A percentile compares a stretch with the other conserved stretches of the same genome.
Evolutionary conservation across 2,113 vertebrate genomes (phyloP).

Genomic region (Mus pahari): DNA sequence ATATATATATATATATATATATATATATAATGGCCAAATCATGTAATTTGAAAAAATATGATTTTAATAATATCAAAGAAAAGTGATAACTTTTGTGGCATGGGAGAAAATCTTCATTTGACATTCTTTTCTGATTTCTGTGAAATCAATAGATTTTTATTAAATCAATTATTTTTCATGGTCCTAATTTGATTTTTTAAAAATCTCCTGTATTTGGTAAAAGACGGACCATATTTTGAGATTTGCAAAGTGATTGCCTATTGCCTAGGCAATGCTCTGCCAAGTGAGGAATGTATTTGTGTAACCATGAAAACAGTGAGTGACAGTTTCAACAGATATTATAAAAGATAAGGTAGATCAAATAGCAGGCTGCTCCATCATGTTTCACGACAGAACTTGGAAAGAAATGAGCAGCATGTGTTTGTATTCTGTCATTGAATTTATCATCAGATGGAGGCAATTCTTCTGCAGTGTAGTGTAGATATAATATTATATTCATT

Average conservation of each 20-base stretch:
- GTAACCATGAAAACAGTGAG: background rate
- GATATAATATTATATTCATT: background rate
- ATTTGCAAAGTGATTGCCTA: background rate
- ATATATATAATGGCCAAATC: too few relatives aligned
- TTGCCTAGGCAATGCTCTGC: background rate
- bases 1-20: too few relatives aligned
- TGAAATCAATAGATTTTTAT: background rate
- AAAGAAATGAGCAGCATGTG: background rate
- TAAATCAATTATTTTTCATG: background rate
- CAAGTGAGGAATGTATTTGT: background rate
- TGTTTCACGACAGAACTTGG: background rate
- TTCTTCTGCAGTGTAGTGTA: conserved; percentile 29
- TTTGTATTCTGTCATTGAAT: background rate
- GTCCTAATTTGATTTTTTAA: conserved; percentile 19
- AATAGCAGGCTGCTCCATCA: background rate
- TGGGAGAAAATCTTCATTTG: background rate
- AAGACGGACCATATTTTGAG: background rate
- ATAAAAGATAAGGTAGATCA: conserved; percentile 24
- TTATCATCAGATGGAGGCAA: background rate
- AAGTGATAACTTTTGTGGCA: conserved; percentile 46
- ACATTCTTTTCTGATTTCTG: background rate
- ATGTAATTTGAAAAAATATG: background rate
- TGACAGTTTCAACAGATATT: background rate
- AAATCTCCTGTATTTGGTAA: background rate
- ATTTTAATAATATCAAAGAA: conserved; percentile 13